Conservation (phyloP, 2,113 vertebrate species). For the Indicator indicator region DNA sequence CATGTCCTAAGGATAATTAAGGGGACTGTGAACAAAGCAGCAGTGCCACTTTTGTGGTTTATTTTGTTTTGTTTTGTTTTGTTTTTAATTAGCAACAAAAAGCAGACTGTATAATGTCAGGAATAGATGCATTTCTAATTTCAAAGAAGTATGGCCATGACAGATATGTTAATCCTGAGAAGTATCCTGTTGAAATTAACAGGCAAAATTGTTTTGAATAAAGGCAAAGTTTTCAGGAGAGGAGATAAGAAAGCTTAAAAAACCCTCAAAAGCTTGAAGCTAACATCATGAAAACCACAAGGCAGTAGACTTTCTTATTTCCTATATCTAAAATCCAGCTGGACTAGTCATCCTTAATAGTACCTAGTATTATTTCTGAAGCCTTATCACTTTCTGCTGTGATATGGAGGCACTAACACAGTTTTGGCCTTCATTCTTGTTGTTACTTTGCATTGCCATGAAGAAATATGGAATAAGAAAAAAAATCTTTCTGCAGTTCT, state of each 20-base stretch:
- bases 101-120: background rate
- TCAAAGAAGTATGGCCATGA: background rate
- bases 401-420: background rate
- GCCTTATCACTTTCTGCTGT: background rate
- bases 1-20: background rate
- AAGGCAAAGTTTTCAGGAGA: background rate
- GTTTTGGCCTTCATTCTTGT: background rate
- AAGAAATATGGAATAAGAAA: background rate
- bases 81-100: background rate
- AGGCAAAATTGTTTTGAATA: background rate
- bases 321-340: background rate
- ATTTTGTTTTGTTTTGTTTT: too few species aligned
- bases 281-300: background rate
- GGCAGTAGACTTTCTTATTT: background rate
- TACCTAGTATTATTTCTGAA: background rate
- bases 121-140: background rate
- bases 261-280: background rate
- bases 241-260: background rate
- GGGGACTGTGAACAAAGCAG: background rate
- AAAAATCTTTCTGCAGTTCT: slow-evolving; percentile 5
- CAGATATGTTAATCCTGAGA: background rate
- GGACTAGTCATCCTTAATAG: background rate
- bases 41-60: background rate
- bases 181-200: background rate
- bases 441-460: background rate